These are phyloP conservation scores for Conus betulinus DNA, from an alignment of 1,140 invertebrate species.

Conservation along the genomic window DNA sequence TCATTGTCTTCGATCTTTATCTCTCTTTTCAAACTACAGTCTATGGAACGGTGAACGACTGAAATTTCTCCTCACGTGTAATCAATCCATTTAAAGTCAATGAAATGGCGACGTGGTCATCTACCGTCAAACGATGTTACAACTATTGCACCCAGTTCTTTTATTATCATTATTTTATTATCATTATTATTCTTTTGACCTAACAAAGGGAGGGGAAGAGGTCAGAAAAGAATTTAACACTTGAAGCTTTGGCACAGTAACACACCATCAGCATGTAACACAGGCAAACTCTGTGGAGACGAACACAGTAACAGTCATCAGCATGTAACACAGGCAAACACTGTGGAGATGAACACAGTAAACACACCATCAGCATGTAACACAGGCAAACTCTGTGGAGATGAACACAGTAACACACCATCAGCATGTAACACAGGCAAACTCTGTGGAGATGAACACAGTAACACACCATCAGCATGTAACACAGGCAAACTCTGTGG, in stretches of 20 bases:
- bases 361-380: neutral
- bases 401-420: neutral
- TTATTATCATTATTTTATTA: neutral
- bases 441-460: no score
- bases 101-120: no score
- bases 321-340: neutral
- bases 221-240: neutral
- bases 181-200: no score
- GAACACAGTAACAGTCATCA: neutral
- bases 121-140: no score
- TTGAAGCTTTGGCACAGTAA: neutral
- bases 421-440: neutral
- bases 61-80: no score
- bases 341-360: no score
- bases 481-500: neutral
- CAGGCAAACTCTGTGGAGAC: neutral
- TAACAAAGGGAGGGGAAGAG: no score
- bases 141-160: no score
- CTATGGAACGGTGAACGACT: no score
- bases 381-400: neutral
- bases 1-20: no score
- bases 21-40: no score
- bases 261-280: neutral
- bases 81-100: no score
- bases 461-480: neutral